These are phyloP conservation scores for Centroberyx gerrardi DNA, from an alignment of 2,797 vertebrate genomes.

Conservation along the genomic window DNA sequence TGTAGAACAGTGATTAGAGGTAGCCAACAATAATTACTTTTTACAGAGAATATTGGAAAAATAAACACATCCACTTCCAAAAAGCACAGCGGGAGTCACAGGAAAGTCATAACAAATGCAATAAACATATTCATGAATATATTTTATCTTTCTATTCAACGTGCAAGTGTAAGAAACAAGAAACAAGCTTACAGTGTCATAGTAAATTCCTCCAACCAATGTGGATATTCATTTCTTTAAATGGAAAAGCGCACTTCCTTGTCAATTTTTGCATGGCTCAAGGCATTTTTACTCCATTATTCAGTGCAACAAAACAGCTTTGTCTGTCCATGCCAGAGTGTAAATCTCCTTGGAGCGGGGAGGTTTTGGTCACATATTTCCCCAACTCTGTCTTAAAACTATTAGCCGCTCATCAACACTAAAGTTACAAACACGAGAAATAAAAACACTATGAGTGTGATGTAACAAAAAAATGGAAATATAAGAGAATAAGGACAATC, in stretches of 20 bases:
- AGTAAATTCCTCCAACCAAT: conserved; percentile 45
- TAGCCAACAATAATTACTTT: conserved; percentile 62
- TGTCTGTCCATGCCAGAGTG: conserved; percentile 35
- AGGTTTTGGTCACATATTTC: conserved; percentile 25
- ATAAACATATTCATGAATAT: conserved; percentile 47
- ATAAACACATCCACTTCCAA: conserved; percentile 61
- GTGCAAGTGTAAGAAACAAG: conserved; percentile 28
- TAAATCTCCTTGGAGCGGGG: conserved; percentile 29
- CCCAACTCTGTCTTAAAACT: conserved; percentile 33
- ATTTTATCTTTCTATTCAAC: conserved; percentile 44
- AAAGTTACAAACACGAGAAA: conserved; percentile 31
- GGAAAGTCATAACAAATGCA: conserved; percentile 64
- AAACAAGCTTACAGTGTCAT: conserved; percentile 50
- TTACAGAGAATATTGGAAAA: conserved; percentile 60
- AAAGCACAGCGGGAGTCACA: conserved; percentile 52
- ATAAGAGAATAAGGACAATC: conserved; percentile 55
- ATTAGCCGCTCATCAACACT: conserved; percentile 25
- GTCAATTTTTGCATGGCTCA: conserved; percentile 29
- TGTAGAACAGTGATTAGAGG: conserved; percentile 62
- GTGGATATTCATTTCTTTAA: conserved; percentile 28
- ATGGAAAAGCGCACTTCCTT: conserved; percentile 10
- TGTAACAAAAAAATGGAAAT: conserved; percentile 57
- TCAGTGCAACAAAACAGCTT: conserved; percentile 50
- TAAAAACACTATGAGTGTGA: conserved; percentile 30
- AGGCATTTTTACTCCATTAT: conserved; percentile 27